Percentiles rank a stretch among this genome's conserved stretches.
Evolutionary conservation across 2,797 vertebrate species (phyloP).

Genomic region (Fringilla coelebs): DNA sequence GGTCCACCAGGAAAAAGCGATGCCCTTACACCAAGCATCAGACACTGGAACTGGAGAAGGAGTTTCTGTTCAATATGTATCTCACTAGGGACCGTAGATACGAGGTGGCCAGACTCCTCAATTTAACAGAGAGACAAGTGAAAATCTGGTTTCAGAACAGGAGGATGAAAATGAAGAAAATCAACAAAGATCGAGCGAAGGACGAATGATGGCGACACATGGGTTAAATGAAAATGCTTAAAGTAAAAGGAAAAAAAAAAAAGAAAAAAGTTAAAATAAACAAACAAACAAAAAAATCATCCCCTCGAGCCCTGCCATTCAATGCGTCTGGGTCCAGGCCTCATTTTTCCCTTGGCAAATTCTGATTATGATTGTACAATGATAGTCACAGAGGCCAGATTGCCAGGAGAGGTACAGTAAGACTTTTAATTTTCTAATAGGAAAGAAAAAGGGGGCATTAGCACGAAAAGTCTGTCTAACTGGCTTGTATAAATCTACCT

Average conservation of each 20-base stretch:
- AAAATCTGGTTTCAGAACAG: slow-evolving; percentile 99
- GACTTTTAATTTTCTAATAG: slow-evolving; percentile 73
- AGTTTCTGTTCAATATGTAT: slow-evolving; percentile 99
- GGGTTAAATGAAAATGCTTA: not conserved
- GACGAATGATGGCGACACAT: slow-evolving; percentile 73
- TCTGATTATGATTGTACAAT: slow-evolving; percentile 55
- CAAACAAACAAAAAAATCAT: not conserved
- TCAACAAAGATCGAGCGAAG: slow-evolving; percentile 93
- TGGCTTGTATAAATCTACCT: slow-evolving; percentile 81
- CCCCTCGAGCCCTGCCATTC: slow-evolving; percentile 22
- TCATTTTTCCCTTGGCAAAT: slow-evolving; percentile 52
- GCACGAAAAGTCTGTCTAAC: slow-evolving; percentile 59
- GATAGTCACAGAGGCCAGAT: slow-evolving; percentile 61
- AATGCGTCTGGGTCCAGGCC: slow-evolving; percentile 68
- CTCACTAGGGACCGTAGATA: slow-evolving; percentile 97
- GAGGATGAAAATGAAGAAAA: slow-evolving; percentile 99
- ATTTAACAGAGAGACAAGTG: slow-evolving; percentile 97
- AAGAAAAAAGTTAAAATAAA: not conserved
- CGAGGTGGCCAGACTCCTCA: slow-evolving; percentile 91
- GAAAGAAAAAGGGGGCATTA: slow-evolving; percentile 72
- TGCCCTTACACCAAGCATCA: slow-evolving; percentile 97
- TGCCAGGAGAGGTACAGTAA: slow-evolving; percentile 74
- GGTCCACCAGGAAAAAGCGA: slow-evolving; percentile 95
- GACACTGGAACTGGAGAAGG: slow-evolving; percentile 96
- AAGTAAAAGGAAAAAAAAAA: not conserved